Evolutionary conservation across 2,797 vertebrate species (phyloP).

Genomic region (Podargus strigoides): DNA sequence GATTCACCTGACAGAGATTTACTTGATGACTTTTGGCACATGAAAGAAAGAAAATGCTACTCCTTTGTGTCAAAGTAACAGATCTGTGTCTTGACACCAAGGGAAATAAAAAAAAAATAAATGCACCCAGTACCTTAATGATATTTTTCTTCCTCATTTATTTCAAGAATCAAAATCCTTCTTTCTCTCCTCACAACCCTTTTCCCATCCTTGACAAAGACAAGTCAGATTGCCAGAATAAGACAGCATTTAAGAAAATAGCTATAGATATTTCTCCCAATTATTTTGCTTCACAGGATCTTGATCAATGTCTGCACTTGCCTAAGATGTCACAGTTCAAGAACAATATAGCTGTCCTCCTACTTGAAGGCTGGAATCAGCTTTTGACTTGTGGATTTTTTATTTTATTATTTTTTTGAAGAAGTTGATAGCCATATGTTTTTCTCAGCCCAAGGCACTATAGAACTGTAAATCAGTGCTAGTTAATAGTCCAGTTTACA

Average conservation of each 20-base stretch:
- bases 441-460: background rate
- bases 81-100: background rate
- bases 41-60: background rate
- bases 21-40: conserved; percentile 1
- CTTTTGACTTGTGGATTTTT: background rate
- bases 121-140: background rate
- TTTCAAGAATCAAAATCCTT: background rate
- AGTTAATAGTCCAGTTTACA: background rate
- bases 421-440: background rate
- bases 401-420: background rate
- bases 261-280: background rate
- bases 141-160: background rate
- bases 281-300: background rate
- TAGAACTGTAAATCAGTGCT: background rate
- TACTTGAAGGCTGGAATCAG: background rate
- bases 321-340: background rate
- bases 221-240: background rate
- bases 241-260: background rate
- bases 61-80: background rate
- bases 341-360: background rate
- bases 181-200: background rate
- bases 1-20: conserved; percentile 34
- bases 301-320: background rate
- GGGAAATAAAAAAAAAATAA: background rate
- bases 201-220: background rate